Base-by-base conservation (phyloP, 2,888 invertebrate genomes). In the Colostygia pectinataria region DNA sequence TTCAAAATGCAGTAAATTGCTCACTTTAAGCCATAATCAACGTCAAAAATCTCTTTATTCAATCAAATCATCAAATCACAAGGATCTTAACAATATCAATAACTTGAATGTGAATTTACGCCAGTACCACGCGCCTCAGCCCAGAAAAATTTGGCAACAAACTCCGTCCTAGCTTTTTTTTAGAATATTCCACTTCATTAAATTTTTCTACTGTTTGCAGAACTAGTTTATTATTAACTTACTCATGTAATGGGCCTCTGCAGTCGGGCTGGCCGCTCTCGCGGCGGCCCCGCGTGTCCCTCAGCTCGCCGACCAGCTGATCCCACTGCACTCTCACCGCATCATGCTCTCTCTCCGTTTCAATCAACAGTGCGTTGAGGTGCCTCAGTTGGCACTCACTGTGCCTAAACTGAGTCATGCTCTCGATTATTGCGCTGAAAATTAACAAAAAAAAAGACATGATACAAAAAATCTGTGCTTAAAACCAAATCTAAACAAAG, bases 381-480 rank as follows among this genome's bases (percentile, higher is more conserved):
- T 72, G 59, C 0, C 66, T 61, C 0, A 84, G 61, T 6, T 69
- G 45, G 0, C 53, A 43, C 13, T 86, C 86, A 1, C 71, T 57
- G 0, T 65, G 33, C 1, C 65, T 55, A 32, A 71, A 83, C 2
- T 70, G 62, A 9, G 59, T 52, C 0, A 85, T 47, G 1, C 63
- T 49, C 1, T 66, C 50, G 1, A 77, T 65, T 7, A 86, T 78
- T 49, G 77, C 73, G 33, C 88, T 88, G 74, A 1, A 64, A 67
- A 32, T 14, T 18, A 12, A 29, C 5, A 23, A 5, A 38, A 23
- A 10, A 28, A n/a, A n/a, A n/a, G n/a, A n/a, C n/a, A n/a, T n/a
- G n/a, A n/a, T n/a, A n/a, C n/a, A n/a, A n/a, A n/a, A n/a, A n/a
- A n/a, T n/a, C n/a, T n/a, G n/a, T n/a, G n/a, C n/a, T 13, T 14